Percentiles rank a stretch among this genome's conserved stretches.
These are phyloP conservation scores for Chaetodon auriga DNA, from an alignment of 2,113 vertebrate genomes.

Conservation along the genomic window DNA sequence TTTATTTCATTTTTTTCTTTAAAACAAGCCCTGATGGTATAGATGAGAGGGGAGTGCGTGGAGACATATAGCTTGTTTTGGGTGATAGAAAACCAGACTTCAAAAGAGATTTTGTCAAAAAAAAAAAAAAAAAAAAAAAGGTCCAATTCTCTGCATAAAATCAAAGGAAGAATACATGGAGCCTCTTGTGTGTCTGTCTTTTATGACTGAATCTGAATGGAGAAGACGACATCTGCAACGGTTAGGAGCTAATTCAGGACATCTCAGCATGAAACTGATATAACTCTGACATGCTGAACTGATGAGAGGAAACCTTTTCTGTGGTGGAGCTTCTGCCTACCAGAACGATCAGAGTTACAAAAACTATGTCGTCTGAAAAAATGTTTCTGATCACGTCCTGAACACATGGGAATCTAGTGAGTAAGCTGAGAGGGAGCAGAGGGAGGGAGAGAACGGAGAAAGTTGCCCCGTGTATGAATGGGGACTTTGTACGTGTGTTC, in stretches of 20 bases:
- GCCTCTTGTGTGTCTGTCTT: constrained; percentile 41
- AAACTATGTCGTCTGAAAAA: constrained; percentile 43
- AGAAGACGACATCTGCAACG: constrained; percentile 51
- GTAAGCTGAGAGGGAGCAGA: constrained; percentile 57
- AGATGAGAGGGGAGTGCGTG: constrained; percentile 22
- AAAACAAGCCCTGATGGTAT: constrained; percentile 27
- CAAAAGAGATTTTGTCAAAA: constrained; percentile 36
- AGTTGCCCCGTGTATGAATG: constrained; percentile 74
- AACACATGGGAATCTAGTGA: constrained; percentile 63
- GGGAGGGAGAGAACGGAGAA: constrained; percentile 49
- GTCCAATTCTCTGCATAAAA: constrained; percentile 37
- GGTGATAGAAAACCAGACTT: constrained; percentile 41
- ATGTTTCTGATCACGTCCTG: constrained; percentile 52
- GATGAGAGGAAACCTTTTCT: constrained; percentile 52
- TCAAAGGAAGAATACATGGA: constrained; percentile 32
- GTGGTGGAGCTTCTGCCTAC: constrained; percentile 36
- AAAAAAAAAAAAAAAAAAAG: constrained; percentile 33
- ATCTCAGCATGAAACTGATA: constrained; percentile 50
- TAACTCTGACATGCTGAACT: constrained; percentile 42
- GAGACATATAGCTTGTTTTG: constrained; percentile 49
- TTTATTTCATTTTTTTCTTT: constrained; percentile 1
- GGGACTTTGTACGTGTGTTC: constrained; percentile 73
- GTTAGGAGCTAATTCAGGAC: constrained; percentile 54
- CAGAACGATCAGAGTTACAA: constrained; percentile 54
- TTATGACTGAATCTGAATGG: constrained; percentile 48